Evolutionary conservation across 1,140 invertebrate genomes (phyloP), one percentile per base, ranked within the genome.

Genomic region (Drosophila elegans): DNA sequence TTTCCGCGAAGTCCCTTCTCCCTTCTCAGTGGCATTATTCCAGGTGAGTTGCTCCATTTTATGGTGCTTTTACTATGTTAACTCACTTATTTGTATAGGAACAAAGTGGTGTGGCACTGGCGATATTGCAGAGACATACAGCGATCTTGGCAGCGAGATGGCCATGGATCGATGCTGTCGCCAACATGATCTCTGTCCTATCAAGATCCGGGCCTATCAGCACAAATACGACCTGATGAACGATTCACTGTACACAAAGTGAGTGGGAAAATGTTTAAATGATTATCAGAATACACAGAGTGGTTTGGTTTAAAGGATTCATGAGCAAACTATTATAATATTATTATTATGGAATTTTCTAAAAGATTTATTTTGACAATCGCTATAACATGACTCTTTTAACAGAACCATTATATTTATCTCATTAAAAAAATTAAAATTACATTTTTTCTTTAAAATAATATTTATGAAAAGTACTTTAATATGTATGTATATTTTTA

Each of bases 81-180:
- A n/a, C 16, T 4, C 2, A 11, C 1, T 29, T 3, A n/a, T 4
- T 10, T 12, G 1, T 0, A 25, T 16, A 97, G 97, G 97, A 44
- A 97, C 97, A 44, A 97, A 97, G 92, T 97, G 97, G 97, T 98
- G 97, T 85, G 97, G 97, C 2, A 95, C 96, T 0, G 97, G 97
- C 1, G 97, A 97, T 88, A 95, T 97, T 59, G 97, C 97, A 1
- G 93, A 94, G n/a, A 94, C 94, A 78, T 97, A 97, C 92, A 96
- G 96, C 91, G 96, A 98, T 91, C 93, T 98, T 48, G 97, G 97
- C 25, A 92, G 93, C 0, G 95, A 96, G 78, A 93, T 93, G 38
- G 93, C 93, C 16, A 94, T 97, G 57, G 97, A 98, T 92, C 95
- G 95, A 75, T 98, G 97, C 92, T 98, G 97, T 91, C 93, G 97